A percentile compares a stretch with the other conserved stretches of the same genome.
phyloP scores from a whole-genome alignment of 2,113 vertebrate species.

The Drymodes brunneopygia region DNA sequence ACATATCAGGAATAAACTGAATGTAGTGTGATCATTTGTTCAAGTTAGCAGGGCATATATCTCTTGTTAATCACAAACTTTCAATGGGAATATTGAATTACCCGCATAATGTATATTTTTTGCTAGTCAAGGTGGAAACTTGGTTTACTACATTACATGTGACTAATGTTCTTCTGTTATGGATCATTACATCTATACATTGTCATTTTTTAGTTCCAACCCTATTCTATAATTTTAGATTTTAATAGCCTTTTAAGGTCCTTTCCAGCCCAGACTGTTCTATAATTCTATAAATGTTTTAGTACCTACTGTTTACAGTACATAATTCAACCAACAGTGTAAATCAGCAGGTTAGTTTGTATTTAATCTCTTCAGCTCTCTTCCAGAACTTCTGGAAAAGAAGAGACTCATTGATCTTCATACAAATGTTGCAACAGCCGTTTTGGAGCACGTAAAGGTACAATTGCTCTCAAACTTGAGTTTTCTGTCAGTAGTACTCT shows the following conservation, averaged over 20 bases:
- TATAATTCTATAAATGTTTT: neutral
- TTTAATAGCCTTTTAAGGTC: neutral
- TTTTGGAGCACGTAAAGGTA: slow-evolving; percentile 98
- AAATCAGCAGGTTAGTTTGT: slow-evolving; percentile 49
- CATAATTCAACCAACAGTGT: neutral
- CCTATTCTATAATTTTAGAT: neutral
- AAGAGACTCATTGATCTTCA: slow-evolving; percentile 97
- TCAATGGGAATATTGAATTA: neutral
- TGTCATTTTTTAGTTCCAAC: neutral
- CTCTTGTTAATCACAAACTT: neutral
- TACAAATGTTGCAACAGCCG: slow-evolving; percentile 95
- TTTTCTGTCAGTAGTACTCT: neutral
- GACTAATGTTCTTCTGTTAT: neutral
- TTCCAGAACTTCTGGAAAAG: slow-evolving; percentile 96
- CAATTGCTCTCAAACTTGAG: neutral
- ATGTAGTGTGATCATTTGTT: neutral
- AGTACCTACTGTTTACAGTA: neutral
- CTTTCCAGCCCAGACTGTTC: neutral
- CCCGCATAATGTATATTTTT: neutral
- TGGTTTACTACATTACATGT: neutral
- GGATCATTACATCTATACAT: neutral
- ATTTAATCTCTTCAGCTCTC: slow-evolving; percentile 81
- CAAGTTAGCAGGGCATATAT: neutral
- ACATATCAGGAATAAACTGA: neutral
- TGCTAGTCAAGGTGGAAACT: neutral